These are phyloP conservation scores for Heliconius melpomene DNA, from an alignment of 1,140 invertebrate genomes.

Conservation along the genomic window DNA sequence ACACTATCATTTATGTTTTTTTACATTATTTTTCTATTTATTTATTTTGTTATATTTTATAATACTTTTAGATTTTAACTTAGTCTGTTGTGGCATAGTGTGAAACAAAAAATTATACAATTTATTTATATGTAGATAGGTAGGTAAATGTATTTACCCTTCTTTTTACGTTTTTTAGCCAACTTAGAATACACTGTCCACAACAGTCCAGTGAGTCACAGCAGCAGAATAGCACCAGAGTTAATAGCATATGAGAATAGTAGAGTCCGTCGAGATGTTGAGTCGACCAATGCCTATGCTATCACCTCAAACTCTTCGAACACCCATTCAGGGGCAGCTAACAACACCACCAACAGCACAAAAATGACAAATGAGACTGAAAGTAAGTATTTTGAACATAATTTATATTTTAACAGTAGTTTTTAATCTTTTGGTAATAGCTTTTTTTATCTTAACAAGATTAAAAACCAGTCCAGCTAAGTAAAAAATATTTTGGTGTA, in stretches of 20 bases:
- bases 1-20: not conserved
- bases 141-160: not conserved
- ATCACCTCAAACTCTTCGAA: not conserved
- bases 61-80: not conserved
- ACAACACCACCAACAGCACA: conserved; percentile 18
- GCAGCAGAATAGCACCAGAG: conserved; percentile 23
- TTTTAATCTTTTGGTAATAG: no score
- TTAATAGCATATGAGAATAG: conserved; percentile 40
- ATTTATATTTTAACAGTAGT: no score
- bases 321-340: conserved; percentile 12
- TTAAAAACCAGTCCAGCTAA: no score
- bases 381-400: conserved; percentile 26
- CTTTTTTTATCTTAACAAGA: no score
- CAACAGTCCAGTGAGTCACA: conserved; percentile 17
- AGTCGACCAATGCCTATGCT: not conserved
- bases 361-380: conserved; percentile 25
- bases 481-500: no score
- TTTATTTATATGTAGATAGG: no score
- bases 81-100: no score
- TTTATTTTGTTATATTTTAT: not conserved
- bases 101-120: no score
- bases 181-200: conserved; percentile 39
- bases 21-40: not conserved
- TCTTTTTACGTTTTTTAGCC: conserved; percentile 16
- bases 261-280: conserved; percentile 38